Evolutionary conservation across 1,140 invertebrate species (phyloP).

Genomic region (Orius laevigatus): DNA sequence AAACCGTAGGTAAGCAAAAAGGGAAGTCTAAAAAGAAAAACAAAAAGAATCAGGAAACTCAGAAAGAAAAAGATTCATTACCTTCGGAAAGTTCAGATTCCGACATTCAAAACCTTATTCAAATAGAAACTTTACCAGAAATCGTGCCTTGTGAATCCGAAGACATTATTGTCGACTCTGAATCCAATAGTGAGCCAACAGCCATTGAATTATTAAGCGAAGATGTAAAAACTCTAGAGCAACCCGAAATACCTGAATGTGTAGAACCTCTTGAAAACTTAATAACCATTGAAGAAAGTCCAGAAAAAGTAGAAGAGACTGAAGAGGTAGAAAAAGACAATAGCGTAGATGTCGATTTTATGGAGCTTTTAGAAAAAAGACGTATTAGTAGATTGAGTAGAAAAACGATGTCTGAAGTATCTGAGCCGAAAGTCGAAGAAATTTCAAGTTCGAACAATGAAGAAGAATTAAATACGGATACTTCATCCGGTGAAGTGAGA

Average conservation of each 20-base stretch:
- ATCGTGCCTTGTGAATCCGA: neutral
- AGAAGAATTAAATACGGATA: slow-evolving; percentile 8
- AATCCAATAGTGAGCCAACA: slow-evolving; percentile 6
- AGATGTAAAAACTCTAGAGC: neutral
- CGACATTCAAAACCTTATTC: no score
- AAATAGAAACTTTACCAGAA: neutral
- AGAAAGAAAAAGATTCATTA: neutral
- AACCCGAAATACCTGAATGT: neutral
- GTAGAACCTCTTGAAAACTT: neutral
- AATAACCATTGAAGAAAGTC: neutral
- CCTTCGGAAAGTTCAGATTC: neutral
- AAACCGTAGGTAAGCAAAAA: neutral
- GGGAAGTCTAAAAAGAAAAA: neutral
- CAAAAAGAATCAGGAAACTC: neutral
- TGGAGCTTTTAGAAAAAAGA: neutral
- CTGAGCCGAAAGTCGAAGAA: neutral
- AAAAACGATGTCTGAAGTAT: neutral
- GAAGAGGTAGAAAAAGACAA: neutral
- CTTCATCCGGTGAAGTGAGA: neutral
- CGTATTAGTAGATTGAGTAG: neutral
- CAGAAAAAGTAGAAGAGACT: neutral
- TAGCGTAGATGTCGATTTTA: neutral
- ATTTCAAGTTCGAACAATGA: slow-evolving; percentile 2
- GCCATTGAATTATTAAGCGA: slow-evolving; percentile 1
- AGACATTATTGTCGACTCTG: slow-evolving; percentile 1